Conservation (phyloP, 2,797 vertebrate species). For the Poecile montanus region DNA sequence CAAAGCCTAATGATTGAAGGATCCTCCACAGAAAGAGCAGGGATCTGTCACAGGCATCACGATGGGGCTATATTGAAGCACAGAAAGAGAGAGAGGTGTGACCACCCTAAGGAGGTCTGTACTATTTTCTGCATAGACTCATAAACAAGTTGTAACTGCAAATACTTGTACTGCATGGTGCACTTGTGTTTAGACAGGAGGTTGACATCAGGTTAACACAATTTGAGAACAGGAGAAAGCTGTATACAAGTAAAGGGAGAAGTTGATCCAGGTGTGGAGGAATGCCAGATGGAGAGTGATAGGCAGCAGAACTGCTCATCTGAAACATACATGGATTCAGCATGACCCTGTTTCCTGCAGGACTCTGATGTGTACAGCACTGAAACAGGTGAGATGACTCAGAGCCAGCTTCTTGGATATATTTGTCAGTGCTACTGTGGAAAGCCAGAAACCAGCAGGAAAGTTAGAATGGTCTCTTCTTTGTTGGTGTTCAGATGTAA, state of each 20-base stretch:
- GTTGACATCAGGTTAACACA: not conserved
- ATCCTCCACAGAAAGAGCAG: not conserved
- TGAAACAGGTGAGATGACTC: not conserved
- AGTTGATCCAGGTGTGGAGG: not conserved
- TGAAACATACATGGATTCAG: not conserved
- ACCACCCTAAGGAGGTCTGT: not conserved
- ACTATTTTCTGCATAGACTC: not conserved
- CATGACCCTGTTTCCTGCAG: not conserved
- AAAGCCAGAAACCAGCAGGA: not conserved
- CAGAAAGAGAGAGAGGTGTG: not conserved
- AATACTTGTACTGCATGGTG: not conserved
- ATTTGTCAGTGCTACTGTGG: not conserved
- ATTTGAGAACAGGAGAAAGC: not conserved
- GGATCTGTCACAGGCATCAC: not conserved
- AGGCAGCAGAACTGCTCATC: not conserved
- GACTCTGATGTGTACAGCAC: not conserved
- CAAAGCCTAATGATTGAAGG: not conserved
- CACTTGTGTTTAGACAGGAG: not conserved
- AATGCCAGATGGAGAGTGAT: accelerated
- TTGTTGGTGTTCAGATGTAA: not conserved
- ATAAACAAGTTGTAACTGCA: not conserved
- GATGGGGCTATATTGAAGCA: not conserved
- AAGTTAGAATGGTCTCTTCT: not conserved
- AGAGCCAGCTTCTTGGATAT: not conserved
- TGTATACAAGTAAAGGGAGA: not conserved